Conservation (phyloP, 1,140 invertebrate species). For the Temnothorax curvispinosus region DNA sequence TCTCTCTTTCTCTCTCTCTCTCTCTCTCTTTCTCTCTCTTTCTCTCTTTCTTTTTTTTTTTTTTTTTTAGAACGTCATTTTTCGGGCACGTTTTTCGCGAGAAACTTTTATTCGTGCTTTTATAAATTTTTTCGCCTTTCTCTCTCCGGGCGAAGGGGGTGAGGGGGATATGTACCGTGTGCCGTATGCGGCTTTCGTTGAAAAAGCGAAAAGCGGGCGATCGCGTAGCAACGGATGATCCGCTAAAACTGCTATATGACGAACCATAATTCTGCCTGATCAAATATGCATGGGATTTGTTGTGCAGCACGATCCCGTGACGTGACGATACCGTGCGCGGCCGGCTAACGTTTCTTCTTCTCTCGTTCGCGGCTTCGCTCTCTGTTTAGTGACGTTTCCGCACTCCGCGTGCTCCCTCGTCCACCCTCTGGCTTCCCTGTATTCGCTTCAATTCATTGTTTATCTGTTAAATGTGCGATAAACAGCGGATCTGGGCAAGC, state of each 20-base stretch:
- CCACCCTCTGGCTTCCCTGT: slow-evolving; percentile 16
- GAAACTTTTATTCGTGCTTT: background rate
- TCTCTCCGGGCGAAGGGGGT: background rate
- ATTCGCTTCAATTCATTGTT: slow-evolving; percentile 78
- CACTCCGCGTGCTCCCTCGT: background rate
- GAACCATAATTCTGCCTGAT: slow-evolving; percentile 82
- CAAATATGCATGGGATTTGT: slow-evolving; percentile 82
- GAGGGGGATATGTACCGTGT: no score
- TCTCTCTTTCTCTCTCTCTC: no score
- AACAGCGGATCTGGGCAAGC: slow-evolving; percentile 74
- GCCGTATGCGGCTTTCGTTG: background rate
- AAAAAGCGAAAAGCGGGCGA: slow-evolving; percentile 40
- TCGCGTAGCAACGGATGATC: slow-evolving; percentile 75
- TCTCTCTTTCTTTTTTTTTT: background rate
- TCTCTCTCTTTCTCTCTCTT: no score
- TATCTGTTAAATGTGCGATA: slow-evolving; percentile 81
- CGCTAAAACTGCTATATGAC: slow-evolving; percentile 81
- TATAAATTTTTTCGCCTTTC: background rate
- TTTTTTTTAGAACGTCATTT: background rate
- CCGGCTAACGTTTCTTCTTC: slow-evolving; percentile 1
- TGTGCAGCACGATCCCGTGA: slow-evolving; percentile 77
- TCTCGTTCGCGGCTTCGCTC: background rate
- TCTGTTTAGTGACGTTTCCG: background rate
- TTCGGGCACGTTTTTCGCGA: background rate
- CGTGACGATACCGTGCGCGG: slow-evolving; percentile 65